Conservation (phyloP, 2,797 vertebrate genomes). For the Lutjanus argentimaculatus region DNA sequence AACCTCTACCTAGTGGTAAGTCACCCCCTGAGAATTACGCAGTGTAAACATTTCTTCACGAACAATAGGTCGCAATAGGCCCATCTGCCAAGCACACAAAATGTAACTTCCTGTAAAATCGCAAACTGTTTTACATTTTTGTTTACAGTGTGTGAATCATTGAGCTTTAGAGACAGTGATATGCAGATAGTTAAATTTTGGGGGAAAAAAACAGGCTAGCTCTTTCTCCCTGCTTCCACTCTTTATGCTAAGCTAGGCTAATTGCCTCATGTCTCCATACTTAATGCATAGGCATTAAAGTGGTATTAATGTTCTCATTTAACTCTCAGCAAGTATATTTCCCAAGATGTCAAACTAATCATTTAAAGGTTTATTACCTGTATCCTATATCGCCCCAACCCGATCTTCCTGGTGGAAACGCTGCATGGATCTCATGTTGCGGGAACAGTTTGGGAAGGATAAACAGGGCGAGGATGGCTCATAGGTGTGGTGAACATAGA, state of each 20-base stretch:
- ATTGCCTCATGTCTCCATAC: background rate
- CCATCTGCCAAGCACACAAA: background rate
- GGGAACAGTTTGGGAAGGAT: slow-evolving; percentile 83
- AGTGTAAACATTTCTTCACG: too few species aligned
- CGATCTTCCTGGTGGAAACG: slow-evolving; percentile 89
- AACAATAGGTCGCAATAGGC: too few species aligned
- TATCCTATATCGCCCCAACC: slow-evolving; percentile 92
- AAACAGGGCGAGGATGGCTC: slow-evolving; percentile 83
- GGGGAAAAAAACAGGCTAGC: background rate
- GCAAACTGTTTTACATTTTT: background rate
- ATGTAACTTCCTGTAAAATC: background rate
- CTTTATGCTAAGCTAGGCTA: background rate
- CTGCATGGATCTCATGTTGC: slow-evolving; percentile 90
- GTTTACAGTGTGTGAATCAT: background rate
- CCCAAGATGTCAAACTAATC: background rate
- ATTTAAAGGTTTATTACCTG: slow-evolving; percentile 79
- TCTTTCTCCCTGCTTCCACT: background rate
- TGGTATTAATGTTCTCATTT: background rate
- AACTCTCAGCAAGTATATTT: background rate
- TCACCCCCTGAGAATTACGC: too few species aligned
- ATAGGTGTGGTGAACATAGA: slow-evolving; percentile 93
- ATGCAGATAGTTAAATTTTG: background rate
- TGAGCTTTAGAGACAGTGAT: background rate
- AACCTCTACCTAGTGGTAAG: too few species aligned
- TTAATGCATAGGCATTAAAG: background rate